Evolutionary conservation across 1,140 invertebrate species (phyloP).

Genomic region (Mylabris phalerata): DNA sequence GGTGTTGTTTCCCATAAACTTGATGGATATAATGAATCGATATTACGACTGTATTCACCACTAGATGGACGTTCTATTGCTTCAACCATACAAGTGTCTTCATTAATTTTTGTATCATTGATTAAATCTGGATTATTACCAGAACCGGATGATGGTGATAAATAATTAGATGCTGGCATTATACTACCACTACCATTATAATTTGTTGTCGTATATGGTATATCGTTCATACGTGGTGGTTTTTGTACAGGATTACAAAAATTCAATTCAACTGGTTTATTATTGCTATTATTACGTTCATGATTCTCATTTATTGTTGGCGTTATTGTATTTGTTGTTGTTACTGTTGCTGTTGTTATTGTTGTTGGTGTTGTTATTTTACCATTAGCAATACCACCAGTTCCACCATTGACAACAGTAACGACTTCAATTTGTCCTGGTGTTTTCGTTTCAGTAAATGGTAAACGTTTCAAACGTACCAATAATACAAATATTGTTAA

Average conservation of each 20-base stretch:
- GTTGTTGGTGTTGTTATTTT: slow-evolving; percentile 39
- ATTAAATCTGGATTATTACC: slow-evolving; percentile 78
- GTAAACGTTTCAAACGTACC: slow-evolving; percentile 59
- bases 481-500: slow-evolving; percentile 67
- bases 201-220: slow-evolving; percentile 54
- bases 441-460: slow-evolving; percentile 67
- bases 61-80: slow-evolving; percentile 48
- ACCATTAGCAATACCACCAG: slow-evolving; percentile 42
- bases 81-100: slow-evolving; percentile 44
- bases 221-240: slow-evolving; percentile 58
- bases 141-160: slow-evolving; percentile 61
- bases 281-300: slow-evolving; percentile 40
- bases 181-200: slow-evolving; percentile 57
- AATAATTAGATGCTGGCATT: slow-evolving; percentile 52
- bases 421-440: slow-evolving; percentile 63
- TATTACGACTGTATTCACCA: slow-evolving; percentile 63
- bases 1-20: slow-evolving; percentile 54
- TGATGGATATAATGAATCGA: slow-evolving; percentile 63
- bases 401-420: slow-evolving; percentile 53
- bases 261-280: slow-evolving; percentile 44
- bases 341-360: slow-evolving; percentile 43
- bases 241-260: slow-evolving; percentile 61
- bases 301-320: no score
- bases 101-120: slow-evolving; percentile 61
- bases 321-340: slow-evolving; percentile 38